A percentile compares a stretch with the other conserved stretches of the same genome.
Evolutionary conservation across 2,797 vertebrate species (phyloP).

Genomic region (Tragopan temminckii): DNA sequence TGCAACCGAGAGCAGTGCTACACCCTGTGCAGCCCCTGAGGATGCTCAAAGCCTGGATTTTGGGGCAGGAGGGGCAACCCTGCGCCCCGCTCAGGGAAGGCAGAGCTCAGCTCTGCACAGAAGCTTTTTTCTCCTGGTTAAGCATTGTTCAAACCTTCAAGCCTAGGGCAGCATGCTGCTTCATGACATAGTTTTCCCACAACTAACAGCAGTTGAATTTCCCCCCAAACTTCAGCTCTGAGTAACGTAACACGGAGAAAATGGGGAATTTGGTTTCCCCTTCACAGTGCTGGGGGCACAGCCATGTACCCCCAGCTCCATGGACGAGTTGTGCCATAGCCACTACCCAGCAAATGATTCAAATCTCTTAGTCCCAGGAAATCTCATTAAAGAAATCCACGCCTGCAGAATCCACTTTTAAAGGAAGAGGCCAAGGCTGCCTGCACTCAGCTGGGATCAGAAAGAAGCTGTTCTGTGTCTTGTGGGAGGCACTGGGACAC

Average conservation of each 20-base stretch:
- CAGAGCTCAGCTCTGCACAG: not conserved
- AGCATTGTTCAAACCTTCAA: fast-evolving
- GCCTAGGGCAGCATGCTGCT: not conserved
- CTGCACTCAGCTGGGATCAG: fast-evolving
- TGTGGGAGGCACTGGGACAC: not conserved
- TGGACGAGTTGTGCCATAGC: not conserved
- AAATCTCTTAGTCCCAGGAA: not conserved
- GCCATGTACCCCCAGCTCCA: not conserved
- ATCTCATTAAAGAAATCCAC: conserved; percentile 38
- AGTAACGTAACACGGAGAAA: not conserved
- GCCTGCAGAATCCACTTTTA: not conserved
- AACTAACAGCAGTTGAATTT: not conserved
- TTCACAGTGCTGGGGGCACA: not conserved
- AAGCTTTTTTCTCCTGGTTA: not conserved
- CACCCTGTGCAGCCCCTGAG: not conserved
- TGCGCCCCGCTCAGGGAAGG: not conserved
- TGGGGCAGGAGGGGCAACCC: not conserved
- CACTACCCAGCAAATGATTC: not conserved
- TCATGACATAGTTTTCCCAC: not conserved
- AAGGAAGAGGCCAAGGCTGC: not conserved
- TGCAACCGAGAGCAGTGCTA: not conserved
- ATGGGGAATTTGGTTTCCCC: not conserved
- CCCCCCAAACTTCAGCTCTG: not conserved
- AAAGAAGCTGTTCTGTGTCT: not conserved
- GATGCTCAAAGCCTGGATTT: not conserved